Conservation (phyloP, 2,888 invertebrate species). For the Maniola hyperantus region DNA sequence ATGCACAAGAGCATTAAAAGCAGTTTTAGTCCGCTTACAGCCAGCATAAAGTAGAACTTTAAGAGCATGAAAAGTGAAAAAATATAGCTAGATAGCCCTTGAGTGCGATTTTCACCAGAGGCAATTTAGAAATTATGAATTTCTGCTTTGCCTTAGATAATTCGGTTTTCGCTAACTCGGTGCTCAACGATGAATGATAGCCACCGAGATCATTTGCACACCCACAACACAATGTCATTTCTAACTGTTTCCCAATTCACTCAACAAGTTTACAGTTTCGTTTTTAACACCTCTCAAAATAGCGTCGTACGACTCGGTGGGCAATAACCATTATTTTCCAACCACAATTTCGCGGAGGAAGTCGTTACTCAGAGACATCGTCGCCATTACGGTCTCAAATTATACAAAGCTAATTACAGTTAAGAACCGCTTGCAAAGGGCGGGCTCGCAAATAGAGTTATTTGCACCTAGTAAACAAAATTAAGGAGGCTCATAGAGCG, state of each 20-base stretch:
- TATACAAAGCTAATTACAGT: conserved; percentile 71
- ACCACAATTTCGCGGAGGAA: conserved; percentile 65
- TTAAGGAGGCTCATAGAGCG: conserved; percentile 17
- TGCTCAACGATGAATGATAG: no score
- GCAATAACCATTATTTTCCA: conserved; percentile 59
- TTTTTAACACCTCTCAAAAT: conserved; percentile 31
- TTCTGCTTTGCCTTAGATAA: no score
- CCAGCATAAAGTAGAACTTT: no score
- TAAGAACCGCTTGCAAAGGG: conserved; percentile 52
- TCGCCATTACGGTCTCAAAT: conserved; percentile 68
- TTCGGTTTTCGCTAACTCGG: no score
- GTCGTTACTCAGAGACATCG: conserved; percentile 55
- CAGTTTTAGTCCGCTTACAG: no score
- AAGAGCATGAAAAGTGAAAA: no score
- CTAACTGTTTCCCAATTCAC: neutral
- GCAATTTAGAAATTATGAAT: no score
- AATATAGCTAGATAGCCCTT: no score
- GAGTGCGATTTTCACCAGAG: no score
- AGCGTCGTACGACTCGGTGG: conserved; percentile 38
- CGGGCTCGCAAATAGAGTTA: conserved; percentile 43
- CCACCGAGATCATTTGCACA: no score
- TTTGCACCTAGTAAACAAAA: conserved; percentile 39
- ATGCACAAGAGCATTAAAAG: no score
- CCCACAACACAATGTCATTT: neutral
- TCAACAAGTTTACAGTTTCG: conserved; percentile 2